Conservation (phyloP, 2,888 invertebrate species). For the Macrosiphum euphorbiae region DNA sequence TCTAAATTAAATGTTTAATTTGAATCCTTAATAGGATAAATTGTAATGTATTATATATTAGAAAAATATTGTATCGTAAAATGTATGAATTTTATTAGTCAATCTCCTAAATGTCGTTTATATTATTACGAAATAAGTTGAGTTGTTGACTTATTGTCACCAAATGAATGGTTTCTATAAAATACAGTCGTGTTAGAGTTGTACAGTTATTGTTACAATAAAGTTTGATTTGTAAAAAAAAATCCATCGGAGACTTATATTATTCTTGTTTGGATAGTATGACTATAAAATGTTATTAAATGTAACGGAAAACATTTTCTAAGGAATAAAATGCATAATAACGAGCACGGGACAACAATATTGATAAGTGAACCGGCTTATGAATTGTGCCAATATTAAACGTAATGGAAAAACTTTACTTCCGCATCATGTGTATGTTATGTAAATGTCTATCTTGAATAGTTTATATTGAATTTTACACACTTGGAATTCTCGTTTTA, state of each 20-base stretch:
- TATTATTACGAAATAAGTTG: background rate
- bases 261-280: background rate
- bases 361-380: background rate
- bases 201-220: background rate
- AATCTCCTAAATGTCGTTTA: background rate
- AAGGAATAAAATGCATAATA: background rate
- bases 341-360: background rate
- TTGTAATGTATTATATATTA: background rate
- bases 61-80: background rate
- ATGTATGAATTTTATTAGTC: background rate
- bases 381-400: background rate
- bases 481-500: background rate
- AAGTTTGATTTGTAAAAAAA: background rate
- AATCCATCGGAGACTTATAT: background rate
- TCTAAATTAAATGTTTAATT: background rate
- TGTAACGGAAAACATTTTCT: slow-evolving; percentile 3
- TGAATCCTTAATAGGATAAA: background rate
- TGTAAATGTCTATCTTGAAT: slow-evolving; percentile 6
- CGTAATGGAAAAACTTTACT: slow-evolving; percentile 2
- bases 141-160: background rate
- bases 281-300: background rate
- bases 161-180: background rate
- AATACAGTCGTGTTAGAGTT: background rate
- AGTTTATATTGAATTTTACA: background rate
- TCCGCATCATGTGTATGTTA: background rate